Evolutionary conservation across 2,797 vertebrate genomes (phyloP).

Genomic region (Ceryle rudis): DNA sequence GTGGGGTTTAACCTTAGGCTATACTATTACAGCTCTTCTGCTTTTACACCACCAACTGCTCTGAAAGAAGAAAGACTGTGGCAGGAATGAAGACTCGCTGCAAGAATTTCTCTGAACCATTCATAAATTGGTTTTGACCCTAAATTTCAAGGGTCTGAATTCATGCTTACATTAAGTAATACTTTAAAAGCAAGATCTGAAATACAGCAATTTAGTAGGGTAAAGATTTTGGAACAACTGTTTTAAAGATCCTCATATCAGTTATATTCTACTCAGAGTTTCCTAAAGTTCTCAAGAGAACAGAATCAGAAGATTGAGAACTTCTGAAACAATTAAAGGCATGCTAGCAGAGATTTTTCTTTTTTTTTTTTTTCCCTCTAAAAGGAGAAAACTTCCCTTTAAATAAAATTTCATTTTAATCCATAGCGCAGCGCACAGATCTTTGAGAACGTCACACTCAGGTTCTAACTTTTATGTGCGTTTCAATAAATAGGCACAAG

Average conservation of each 20-base stretch:
- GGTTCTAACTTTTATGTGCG: neutral
- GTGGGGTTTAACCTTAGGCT: neutral
- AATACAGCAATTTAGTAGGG: neutral
- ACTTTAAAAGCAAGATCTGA: neutral
- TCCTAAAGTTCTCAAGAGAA: neutral
- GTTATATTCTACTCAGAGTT: neutral
- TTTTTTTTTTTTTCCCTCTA: neutral
- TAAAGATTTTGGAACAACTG: neutral
- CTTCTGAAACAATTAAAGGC: neutral
- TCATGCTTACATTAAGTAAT: neutral
- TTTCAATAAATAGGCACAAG: neutral
- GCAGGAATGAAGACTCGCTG: neutral
- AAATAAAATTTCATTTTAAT: neutral
- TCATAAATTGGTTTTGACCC: neutral
- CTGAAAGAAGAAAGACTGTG: neutral
- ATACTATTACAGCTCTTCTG: neutral
- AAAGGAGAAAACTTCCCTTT: neutral
- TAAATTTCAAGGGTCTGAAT: neutral
- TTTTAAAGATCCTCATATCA: neutral
- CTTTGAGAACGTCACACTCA: neutral
- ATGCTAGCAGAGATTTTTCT: neutral
- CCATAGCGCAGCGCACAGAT: neutral
- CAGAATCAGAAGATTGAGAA: neutral
- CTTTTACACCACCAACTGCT: neutral
- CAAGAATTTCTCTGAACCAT: neutral